These are phyloP conservation scores for Polydrusus tereticollis DNA, from an alignment of 2,888 invertebrate genomes.

Conservation along the genomic window DNA sequence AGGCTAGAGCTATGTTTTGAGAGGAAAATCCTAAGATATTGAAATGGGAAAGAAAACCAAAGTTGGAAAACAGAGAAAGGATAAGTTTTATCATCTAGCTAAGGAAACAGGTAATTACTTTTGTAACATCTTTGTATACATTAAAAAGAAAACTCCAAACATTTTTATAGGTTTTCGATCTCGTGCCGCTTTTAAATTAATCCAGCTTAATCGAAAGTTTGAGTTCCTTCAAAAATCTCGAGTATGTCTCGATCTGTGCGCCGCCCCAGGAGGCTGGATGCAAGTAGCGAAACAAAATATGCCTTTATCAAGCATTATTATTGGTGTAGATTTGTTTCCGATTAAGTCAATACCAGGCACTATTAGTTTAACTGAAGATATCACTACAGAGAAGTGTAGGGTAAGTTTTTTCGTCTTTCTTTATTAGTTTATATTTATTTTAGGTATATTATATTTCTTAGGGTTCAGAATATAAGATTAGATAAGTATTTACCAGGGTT, in stretches of 20 bases:
- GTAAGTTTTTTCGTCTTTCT: conserved; percentile 58
- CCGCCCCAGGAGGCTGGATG: conserved; percentile 99
- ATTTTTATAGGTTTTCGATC: conserved; percentile 95
- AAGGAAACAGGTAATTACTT: conserved; percentile 91
- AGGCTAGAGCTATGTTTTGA: neutral
- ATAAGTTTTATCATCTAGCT: conserved; percentile 98
- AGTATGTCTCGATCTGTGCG: conserved; percentile 98
- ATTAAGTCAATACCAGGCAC: conserved; percentile 93
- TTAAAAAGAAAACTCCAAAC: too few species aligned
- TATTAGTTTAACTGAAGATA: conserved; percentile 92
- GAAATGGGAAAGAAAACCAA: conserved; percentile 50
- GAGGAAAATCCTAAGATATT: neutral
- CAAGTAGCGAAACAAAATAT: conserved; percentile 98
- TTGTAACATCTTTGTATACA: conserved; percentile 1
- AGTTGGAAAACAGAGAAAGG: conserved; percentile 95
- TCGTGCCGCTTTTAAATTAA: conserved; percentile 98
- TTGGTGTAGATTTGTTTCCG: conserved; percentile 96
- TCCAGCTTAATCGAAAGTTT: conserved; percentile 97
- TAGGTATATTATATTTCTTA: too few species aligned
- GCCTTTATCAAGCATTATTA: conserved; percentile 94
- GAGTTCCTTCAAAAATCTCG: conserved; percentile 95
- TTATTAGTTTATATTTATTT: too few species aligned
- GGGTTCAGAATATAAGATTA: too few species aligned
- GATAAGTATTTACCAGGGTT: too few species aligned
- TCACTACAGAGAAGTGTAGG: conserved; percentile 95